These are phyloP conservation scores for Noturus placidus DNA, from an alignment of 2,113 vertebrate genomes.

Conservation along the genomic window DNA sequence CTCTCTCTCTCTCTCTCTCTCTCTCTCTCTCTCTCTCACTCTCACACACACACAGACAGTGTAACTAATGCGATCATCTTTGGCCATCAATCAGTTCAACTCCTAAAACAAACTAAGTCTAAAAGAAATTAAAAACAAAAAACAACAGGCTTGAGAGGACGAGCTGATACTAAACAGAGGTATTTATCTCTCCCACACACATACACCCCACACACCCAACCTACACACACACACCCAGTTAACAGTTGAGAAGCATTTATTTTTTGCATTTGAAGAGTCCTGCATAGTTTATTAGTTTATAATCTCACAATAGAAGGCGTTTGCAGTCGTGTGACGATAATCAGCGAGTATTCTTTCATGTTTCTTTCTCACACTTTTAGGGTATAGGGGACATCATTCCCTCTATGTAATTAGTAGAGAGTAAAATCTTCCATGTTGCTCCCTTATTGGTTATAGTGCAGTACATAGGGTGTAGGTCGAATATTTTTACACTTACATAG, in stretches of 20 bases:
- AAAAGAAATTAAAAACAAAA: not conserved
- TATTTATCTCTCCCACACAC: not conserved
- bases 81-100: conserved; percentile 12
- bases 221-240: conserved; percentile 24
- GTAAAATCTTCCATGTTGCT: not conserved
- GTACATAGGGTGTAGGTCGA: not conserved
- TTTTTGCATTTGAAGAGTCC: conserved; percentile 27
- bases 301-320: conserved; percentile 27
- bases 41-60: conserved; percentile 21
- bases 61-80: conserved; percentile 18
- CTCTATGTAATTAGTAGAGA: not conserved
- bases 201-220: not conserved
- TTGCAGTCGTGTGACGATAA: not conserved
- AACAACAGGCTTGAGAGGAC: conserved; percentile 6
- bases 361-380: not conserved
- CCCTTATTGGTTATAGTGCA: not conserved
- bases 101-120: not conserved
- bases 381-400: not conserved
- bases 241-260: not conserved
- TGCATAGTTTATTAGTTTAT: conserved; percentile 23
- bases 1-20: not conserved
- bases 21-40: conserved; percentile 20
- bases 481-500: not conserved
- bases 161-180: conserved; percentile 17
- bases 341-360: not conserved